Conservation (phyloP, 2,888 invertebrate genomes). For the Rotaria sp. region DNA sequence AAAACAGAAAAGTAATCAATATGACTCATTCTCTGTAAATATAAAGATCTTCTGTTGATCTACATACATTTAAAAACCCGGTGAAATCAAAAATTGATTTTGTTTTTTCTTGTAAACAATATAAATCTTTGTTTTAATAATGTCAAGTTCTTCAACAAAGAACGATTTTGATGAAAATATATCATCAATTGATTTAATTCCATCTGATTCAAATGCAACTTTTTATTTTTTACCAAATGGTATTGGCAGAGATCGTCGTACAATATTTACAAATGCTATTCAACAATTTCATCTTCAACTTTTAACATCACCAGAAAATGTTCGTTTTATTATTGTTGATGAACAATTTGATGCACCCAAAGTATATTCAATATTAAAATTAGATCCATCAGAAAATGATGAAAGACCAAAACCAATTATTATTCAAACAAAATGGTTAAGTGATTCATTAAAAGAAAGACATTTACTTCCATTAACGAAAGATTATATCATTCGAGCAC, state of each 20-base stretch:
- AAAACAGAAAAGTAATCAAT: background rate
- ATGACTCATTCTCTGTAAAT: background rate
- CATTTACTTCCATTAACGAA: background rate
- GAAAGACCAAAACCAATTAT: background rate
- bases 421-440: constrained; percentile 38
- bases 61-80: background rate
- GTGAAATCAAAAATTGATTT: background rate
- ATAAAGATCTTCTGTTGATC: background rate
- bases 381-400: background rate
- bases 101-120: background rate
- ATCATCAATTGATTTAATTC: background rate
- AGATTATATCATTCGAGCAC: background rate
- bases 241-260: constrained; percentile 32
- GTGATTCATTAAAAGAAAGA: constrained; percentile 36
- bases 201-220: background rate
- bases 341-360: background rate
- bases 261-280: constrained; percentile 29
- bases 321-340: constrained; percentile 16
- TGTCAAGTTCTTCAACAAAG: background rate
- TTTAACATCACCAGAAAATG: background rate
- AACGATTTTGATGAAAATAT: background rate
- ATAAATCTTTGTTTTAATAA: background rate
- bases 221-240: constrained; percentile 34
- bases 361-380: background rate
- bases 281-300: background rate